Conservation (phyloP, 2,888 invertebrate species). For the Agelastica alni region DNA sequence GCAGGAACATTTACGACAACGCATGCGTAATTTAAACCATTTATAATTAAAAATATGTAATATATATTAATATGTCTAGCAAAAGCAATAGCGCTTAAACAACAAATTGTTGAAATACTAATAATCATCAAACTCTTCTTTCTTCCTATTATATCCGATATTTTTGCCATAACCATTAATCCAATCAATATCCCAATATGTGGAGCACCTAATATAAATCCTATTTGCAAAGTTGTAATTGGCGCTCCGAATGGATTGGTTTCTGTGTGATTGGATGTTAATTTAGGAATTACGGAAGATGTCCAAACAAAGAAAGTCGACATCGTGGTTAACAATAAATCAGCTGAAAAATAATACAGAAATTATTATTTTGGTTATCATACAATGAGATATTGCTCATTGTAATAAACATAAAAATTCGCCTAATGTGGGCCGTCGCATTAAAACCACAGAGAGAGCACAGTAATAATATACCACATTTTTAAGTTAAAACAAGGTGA, state of each 20-base stretch:
- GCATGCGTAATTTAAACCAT: neutral
- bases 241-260: slow-evolving; percentile 2
- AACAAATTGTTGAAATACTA: neutral
- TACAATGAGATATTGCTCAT: too few species aligned
- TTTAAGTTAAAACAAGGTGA: too few species aligned
- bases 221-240: neutral
- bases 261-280: slow-evolving; percentile 1
- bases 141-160: slow-evolving; percentile 8
- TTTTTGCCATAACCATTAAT: neutral
- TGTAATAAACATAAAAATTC: too few species aligned
- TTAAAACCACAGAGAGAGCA: too few species aligned
- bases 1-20: neutral
- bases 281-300: neutral
- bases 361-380: too few species aligned
- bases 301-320: neutral
- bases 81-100: neutral
- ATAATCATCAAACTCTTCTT: neutral
- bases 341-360: slow-evolving; percentile 7
- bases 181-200: neutral
- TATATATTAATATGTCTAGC: neutral
- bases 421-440: too few species aligned
- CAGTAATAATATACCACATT: too few species aligned
- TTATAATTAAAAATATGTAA: neutral
- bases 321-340: neutral
- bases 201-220: neutral